Base-by-base conservation (phyloP, 2,797 vertebrate genomes). In the Bucorvus abyssinicus region DNA sequence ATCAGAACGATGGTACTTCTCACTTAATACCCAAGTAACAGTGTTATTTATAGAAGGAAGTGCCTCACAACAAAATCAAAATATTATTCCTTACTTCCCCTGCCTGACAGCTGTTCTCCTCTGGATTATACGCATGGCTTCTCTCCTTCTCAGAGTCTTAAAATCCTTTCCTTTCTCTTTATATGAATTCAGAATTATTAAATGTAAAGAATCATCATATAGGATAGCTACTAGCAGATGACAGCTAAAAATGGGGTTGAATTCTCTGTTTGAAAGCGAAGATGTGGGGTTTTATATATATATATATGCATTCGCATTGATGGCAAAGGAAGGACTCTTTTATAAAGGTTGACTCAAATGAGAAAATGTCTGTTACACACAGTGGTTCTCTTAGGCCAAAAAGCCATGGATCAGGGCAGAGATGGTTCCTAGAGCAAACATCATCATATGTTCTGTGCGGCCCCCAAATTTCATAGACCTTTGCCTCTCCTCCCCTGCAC, bases 41-140 rank as follows among this genome's bases (percentile, higher is more conserved):
- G 4, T 42, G 59, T 52, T 95, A 92, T 95, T 95, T 96, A 92
- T 89, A 89, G 88, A 89, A 93, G 36, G 64, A 94, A 56, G n/a
- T 16, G 10, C 56, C 74, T 92, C 63, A 74, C 52, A 95, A 87
- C 47, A 92, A 90, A 77, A 85, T 84, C 50, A 95, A 82, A 93
- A 85, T 84, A 90, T 89, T 84, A 55, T 77, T 87, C 24, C 16
- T 89, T 87, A 40, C 38, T 90, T 94, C 67, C 57, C 21, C 34
- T 95, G 64, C 27, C 27, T 93, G 56, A 74, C 69, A 87, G 23
- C 56, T 83, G 27, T 44, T 92, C 38, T 79, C 11, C 23, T 79
- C 68, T 85, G 34, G 27, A 94, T 57, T 74, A 67, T 24, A 56
- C 18, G 5, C 40, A 5, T 24, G 30, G 20, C 12, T 82, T 65